Percentiles rank a stretch among this genome's conserved stretches.
Conservation (phyloP, 2,888 invertebrate genomes). For the Callinectes sapidus region DNA sequence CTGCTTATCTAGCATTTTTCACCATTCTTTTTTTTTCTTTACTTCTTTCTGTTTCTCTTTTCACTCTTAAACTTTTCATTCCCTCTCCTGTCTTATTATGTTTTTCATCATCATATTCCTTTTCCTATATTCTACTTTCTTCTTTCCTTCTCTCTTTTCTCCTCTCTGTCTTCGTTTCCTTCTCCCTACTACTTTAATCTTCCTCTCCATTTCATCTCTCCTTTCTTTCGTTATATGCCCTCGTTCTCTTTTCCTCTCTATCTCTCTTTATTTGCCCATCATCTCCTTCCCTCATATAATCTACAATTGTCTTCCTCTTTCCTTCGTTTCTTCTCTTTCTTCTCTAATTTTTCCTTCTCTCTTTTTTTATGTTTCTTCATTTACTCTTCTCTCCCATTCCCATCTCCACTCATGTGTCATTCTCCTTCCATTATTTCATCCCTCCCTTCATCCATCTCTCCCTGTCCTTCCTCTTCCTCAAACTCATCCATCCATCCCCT, state of each 20-base stretch:
- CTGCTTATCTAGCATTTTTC: no score
- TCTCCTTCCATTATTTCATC: neutral
- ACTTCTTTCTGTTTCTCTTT: neutral
- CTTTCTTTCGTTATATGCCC: neutral
- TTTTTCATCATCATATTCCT: neutral
- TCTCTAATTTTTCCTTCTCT: neutral
- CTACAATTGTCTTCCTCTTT: neutral
- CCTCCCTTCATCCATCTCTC: neutral
- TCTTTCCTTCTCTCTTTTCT: neutral
- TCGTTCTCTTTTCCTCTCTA: neutral
- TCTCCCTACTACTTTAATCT: neutral
- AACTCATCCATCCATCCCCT: neutral
- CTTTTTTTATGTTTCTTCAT: neutral
- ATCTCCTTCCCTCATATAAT: neutral
- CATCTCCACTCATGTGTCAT: neutral
- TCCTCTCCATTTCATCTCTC: neutral
- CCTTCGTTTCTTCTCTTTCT: neutral
- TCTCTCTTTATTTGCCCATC: neutral
- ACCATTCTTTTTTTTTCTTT: neutral
- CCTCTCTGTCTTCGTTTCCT: neutral
- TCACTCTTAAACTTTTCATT: neutral
- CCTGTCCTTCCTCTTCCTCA: neutral
- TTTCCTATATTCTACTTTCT: neutral
- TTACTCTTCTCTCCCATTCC: neutral
- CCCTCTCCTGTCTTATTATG: neutral